Conservation (phyloP, 2,113 vertebrate genomes). For the Bubo blakistoni region DNA sequence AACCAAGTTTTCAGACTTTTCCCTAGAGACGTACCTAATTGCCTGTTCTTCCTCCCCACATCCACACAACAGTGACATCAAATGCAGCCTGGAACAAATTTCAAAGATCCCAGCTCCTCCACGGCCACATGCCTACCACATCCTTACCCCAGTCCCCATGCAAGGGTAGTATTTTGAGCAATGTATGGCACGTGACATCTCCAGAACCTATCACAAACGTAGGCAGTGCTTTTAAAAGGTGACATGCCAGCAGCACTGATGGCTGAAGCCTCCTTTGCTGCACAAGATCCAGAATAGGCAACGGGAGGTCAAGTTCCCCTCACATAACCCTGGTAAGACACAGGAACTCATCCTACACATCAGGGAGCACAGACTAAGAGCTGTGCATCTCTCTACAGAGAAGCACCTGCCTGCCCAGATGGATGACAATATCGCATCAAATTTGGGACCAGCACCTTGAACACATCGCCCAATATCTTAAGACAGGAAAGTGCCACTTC, state of each 20-base stretch:
- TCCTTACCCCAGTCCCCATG: not conserved
- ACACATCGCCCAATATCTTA: not conserved
- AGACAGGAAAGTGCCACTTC: not conserved
- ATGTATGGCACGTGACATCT: not conserved
- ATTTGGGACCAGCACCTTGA: not conserved
- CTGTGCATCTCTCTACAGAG: not conserved
- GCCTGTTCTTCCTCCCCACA: not conserved
- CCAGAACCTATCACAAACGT: not conserved
- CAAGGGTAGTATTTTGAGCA: not conserved
- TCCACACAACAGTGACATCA: not conserved
- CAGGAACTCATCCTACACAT: not conserved
- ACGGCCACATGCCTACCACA: not conserved
- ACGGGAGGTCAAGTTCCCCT: not conserved
- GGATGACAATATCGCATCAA: not conserved
- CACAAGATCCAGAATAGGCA: not conserved
- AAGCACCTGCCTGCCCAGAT: not conserved
- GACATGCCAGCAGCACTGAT: not conserved
- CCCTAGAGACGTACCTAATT: not conserved
- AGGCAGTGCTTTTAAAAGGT: not conserved
- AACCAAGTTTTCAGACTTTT: not conserved
- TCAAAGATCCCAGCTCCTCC: not conserved
- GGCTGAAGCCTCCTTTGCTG: not conserved
- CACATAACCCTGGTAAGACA: rapidly evolving
- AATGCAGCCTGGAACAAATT: not conserved
- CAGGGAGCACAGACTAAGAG: not conserved